Evolutionary conservation across 1,140 invertebrate species (phyloP), one percentile per base, ranked within the genome.

Genomic region (Mesaphorura yosii): DNA sequence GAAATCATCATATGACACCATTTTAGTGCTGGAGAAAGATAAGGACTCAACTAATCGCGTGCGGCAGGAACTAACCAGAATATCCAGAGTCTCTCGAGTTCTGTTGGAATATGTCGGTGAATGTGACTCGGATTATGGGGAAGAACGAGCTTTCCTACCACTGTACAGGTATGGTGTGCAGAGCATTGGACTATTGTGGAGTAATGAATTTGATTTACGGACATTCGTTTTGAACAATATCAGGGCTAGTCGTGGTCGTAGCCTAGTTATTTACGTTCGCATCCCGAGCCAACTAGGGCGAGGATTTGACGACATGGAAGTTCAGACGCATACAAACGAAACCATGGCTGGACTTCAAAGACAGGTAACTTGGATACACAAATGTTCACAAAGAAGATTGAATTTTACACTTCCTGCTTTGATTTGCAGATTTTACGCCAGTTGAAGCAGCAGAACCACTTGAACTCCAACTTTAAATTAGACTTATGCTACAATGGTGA

Each of bases 91-190:
- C 22, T 78, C 97, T 66, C 88, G 89, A 73, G 90, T 95, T 62
- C 77, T 97, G 55, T 83, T 88, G 65, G 91, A 96, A 73, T 97
- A 97, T 68, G 83, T 98, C 50, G 86, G 83, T 55, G 91, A 97
- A 71, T 96, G 91, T 75, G 93, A 98, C 75, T 81, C 83, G 51
- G 82, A 86, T 51, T 96, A 88, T 72, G 80, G 81, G 23, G 84
- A 86, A 10, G 92, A 97, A 68, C 76, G 93, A 55, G 82, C 84
- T 63, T 85, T 91, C 65, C 72, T 95, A 59, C 88, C 89, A 25
- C 77, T 93, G 42, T 83, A 86, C 66, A 82, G 85, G 79, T 86
- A 66, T 48, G 19, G 10, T 48, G 12, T 48, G 12, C 14, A 42
- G 10, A 12, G 34, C 12, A 37, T 12, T 14, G 41, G 10, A 14